A percentile compares a stretch with the other conserved stretches of the same genome.
Conservation (phyloP, 2,113 vertebrate genomes). For the Lepisosteus osseus region DNA sequence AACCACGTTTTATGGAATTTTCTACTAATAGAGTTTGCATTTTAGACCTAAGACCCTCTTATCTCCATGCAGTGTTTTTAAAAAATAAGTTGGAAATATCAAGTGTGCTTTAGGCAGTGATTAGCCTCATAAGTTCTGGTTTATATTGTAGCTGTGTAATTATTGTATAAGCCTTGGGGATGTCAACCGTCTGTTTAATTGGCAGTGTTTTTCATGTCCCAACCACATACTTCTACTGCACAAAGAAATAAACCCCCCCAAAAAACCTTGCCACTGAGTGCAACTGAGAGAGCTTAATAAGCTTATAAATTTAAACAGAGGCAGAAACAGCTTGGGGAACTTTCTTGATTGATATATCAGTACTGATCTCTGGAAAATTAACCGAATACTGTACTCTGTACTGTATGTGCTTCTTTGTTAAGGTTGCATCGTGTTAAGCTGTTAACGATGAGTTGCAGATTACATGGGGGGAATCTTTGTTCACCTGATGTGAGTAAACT, state of each 20-base stretch:
- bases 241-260: background rate
- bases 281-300: background rate
- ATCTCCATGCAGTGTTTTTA: slow-evolving; percentile 20
- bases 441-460: too few relatives aligned
- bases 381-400: background rate
- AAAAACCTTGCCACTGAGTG: background rate
- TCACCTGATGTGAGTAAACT: too few relatives aligned
- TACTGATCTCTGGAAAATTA: background rate
- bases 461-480: too few relatives aligned
- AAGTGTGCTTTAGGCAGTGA: slow-evolving; percentile 44
- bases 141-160: slow-evolving; percentile 47
- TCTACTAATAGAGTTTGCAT: background rate
- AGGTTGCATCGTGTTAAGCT: too few relatives aligned
- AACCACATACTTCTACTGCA: slow-evolving; percentile 1
- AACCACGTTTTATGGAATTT: too few relatives aligned
- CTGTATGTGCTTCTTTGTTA: too few relatives aligned
- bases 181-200: slow-evolving; percentile 45
- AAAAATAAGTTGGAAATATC: slow-evolving; percentile 36
- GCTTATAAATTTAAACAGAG: background rate
- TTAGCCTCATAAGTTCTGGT: slow-evolving; percentile 56
- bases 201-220: slow-evolving; percentile 17
- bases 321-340: background rate
- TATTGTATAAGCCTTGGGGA: slow-evolving; percentile 48
- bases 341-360: too few relatives aligned
- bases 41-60: background rate